A percentile compares a stretch with the other conserved stretches of the same genome.
phyloP scores from a whole-genome alignment of 2,888 invertebrate species.

The Thecophora atra region DNA sequence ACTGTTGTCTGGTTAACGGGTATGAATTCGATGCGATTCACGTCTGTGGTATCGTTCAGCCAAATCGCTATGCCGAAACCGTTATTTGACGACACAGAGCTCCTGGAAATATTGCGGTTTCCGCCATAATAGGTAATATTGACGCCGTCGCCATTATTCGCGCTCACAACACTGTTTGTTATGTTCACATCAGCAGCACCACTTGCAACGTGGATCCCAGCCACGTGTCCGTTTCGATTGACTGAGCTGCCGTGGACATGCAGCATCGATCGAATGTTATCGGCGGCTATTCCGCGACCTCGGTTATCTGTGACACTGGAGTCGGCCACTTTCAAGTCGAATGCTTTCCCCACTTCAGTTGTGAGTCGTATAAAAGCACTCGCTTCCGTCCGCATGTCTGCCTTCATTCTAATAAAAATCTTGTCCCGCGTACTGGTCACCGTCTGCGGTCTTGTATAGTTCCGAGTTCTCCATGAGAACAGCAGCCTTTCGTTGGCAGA shows the following conservation, averaged over 20 bases:
- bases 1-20: conserved; percentile 86
- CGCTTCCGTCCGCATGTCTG: conserved; percentile 77
- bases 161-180: conserved; percentile 87
- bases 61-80: conserved; percentile 91
- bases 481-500: conserved; percentile 76
- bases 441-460: conserved; percentile 88
- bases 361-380: conserved; percentile 82
- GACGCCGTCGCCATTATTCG: conserved; percentile 93
- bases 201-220: conserved; percentile 87
- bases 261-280: conserved; percentile 89
- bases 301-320: conserved; percentile 88
- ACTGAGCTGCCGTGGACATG: conserved; percentile 85
- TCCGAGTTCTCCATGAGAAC: conserved; percentile 77
- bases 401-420: conserved; percentile 82
- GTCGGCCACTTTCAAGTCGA: conserved; percentile 87
- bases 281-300: conserved; percentile 93
- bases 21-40: conserved; percentile 74
- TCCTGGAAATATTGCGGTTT: conserved; percentile 87
- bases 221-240: conserved; percentile 87
- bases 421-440: conserved; percentile 83
- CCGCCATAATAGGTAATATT: conserved; percentile 97
- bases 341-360: conserved; percentile 80
- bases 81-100: conserved; percentile 84
- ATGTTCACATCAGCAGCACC: conserved; percentile 96
- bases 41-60: conserved; percentile 82